Evolutionary conservation across 1,140 invertebrate species (phyloP).

Genomic region (Neoseiulus cucumeris): DNA sequence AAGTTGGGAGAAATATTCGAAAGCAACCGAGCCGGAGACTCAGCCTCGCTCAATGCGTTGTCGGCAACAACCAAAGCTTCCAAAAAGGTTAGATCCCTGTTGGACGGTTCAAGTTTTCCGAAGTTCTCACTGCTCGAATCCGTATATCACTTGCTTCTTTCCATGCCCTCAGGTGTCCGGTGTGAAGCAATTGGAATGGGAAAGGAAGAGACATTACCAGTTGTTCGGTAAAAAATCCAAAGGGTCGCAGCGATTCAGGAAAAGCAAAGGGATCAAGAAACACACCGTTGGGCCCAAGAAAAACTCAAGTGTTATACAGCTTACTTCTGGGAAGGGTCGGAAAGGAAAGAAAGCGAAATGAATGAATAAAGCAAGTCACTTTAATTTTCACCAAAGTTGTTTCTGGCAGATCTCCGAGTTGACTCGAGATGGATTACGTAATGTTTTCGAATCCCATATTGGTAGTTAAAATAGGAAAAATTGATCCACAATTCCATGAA

Average conservation of each 20-base stretch:
- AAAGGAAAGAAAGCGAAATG: too few relatives aligned
- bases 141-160: not conserved
- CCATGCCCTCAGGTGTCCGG: conserved; percentile 16
- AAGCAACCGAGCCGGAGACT: not conserved
- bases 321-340: not conserved
- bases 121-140: not conserved
- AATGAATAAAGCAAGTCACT: too few relatives aligned
- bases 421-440: too few relatives aligned
- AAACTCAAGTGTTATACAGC: not conserved
- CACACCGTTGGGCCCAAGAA: not conserved
- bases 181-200: conserved; percentile 24
- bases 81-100: too few relatives aligned
- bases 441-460: too few relatives aligned
- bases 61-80: not conserved
- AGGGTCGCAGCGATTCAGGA: not conserved
- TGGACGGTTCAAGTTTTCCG: not conserved
- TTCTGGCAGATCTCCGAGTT: too few relatives aligned
- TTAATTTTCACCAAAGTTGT: too few relatives aligned
- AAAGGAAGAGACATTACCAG: conserved; percentile 18
- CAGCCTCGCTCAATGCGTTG: not conserved
- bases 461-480: too few relatives aligned
- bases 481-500: too few relatives aligned
- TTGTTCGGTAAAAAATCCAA: not conserved
- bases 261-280: not conserved
- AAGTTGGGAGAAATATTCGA: not conserved